These are phyloP conservation scores for Phodopus roborovskii DNA, from an alignment of 2,113 vertebrate genomes.

Conservation along the genomic window DNA sequence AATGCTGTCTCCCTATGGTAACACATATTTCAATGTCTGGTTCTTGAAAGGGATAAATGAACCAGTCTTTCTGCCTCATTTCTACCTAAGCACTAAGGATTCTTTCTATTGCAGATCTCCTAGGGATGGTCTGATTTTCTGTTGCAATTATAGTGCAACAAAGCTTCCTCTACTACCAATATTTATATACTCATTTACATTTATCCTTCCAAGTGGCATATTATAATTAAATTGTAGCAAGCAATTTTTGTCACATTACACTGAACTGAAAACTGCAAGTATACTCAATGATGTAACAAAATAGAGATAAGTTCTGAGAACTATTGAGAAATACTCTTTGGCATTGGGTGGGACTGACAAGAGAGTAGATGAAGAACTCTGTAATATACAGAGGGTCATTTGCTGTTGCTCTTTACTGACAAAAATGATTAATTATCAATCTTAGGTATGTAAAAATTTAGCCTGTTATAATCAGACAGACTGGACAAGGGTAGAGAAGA, in stretches of 20 bases:
- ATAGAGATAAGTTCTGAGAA: not conserved
- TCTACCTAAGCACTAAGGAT: not conserved
- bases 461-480: not conserved
- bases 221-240: not conserved
- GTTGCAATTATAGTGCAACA: not conserved
- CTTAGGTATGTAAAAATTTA: not conserved
- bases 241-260: not conserved
- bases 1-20: not conserved
- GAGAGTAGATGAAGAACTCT: not conserved
- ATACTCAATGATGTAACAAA: not conserved
- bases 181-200: not conserved
- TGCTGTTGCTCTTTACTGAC: not conserved
- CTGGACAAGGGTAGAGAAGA: not conserved
- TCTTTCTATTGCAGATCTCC: not conserved
- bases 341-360: not conserved
- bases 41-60: not conserved
- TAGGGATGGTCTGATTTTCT: not conserved
- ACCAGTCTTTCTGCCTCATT: not conserved
- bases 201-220: not conserved
- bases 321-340: not conserved
- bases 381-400: not conserved
- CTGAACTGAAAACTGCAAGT: not conserved
- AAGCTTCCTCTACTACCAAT: not conserved
- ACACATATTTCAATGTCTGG: not conserved
- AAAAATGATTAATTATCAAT: not conserved